phyloP scores from a whole-genome alignment of 2,113 vertebrate genomes.

The Zonotrichia leucophrys region DNA sequence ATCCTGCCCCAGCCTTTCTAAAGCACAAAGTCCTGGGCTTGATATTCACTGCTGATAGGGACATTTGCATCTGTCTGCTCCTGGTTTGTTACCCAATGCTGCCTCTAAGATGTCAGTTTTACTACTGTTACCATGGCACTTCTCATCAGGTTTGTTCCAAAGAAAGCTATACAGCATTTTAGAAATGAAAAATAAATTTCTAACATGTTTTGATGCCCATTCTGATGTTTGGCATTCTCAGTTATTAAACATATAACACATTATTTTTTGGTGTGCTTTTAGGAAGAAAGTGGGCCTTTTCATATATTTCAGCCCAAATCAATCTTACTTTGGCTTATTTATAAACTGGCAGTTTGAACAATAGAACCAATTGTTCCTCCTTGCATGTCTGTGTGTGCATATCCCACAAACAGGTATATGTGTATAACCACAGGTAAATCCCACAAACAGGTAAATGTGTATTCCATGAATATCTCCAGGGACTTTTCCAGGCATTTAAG shows the following conservation, averaged over 20 bases:
- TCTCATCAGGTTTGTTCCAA: background rate
- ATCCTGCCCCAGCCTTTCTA: background rate
- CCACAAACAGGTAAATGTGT: background rate
- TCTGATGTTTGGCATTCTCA: background rate
- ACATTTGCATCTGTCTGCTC: background rate
- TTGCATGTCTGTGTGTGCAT: background rate
- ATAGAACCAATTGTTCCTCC: background rate
- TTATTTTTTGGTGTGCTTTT: background rate
- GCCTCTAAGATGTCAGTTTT: background rate
- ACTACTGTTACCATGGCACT: background rate
- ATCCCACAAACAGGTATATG: background rate
- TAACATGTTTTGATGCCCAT: background rate
- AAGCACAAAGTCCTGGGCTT: background rate
- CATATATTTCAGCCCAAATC: background rate
- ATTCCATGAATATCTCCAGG: background rate
- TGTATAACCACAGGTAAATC: background rate
- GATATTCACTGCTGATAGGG: background rate
- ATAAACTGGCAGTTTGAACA: background rate
- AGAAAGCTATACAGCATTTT: background rate
- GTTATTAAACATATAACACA: background rate
- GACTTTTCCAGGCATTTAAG: background rate
- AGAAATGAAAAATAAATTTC: background rate
- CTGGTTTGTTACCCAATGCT: background rate
- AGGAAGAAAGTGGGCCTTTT: background rate
- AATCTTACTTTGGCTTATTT: background rate